phyloP scores from a whole-genome alignment of 2,113 vertebrate genomes.

The Brachyhypopomus occidentalis region DNA sequence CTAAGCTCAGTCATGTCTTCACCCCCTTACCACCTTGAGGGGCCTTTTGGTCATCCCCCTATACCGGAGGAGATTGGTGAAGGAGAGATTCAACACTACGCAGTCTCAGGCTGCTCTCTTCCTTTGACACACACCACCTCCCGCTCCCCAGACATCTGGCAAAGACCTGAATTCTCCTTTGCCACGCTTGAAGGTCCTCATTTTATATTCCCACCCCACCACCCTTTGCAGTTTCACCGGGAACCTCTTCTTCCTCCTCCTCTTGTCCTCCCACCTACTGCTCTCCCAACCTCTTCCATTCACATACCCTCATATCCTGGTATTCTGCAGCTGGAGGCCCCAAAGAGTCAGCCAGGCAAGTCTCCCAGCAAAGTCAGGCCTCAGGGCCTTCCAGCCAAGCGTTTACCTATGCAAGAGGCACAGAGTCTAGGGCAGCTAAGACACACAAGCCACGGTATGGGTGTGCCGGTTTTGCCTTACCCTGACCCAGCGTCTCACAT shows the following conservation, averaged over 20 bases:
- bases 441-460: conserved; percentile 96
- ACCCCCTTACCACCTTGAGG: conserved; percentile 89
- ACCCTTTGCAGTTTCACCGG: conserved; percentile 77
- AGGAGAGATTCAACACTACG: conserved; percentile 77
- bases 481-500: conserved; percentile 88
- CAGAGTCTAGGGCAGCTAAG: conserved; percentile 95
- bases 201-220: conserved; percentile 89
- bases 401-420: conserved; percentile 96
- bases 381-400: conserved; percentile 86
- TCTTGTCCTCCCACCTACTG: conserved; percentile 83
- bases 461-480: conserved; percentile 98
- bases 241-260: conserved; percentile 80
- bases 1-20: conserved; percentile 97
- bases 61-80: conserved; percentile 96
- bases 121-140: conserved; percentile 90
- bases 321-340: conserved; percentile 89
- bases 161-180: conserved; percentile 89
- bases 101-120: conserved; percentile 90
- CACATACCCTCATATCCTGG: conserved; percentile 92
- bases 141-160: conserved; percentile 93
- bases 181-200: conserved; percentile 88
- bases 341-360: conserved; percentile 87
- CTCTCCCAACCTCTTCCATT: conserved; percentile 83
- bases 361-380: conserved; percentile 85
- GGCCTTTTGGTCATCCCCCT: conserved; percentile 89